Base-by-base conservation (phyloP, 1,140 invertebrate species). In the Pseudoatta argentina region DNA sequence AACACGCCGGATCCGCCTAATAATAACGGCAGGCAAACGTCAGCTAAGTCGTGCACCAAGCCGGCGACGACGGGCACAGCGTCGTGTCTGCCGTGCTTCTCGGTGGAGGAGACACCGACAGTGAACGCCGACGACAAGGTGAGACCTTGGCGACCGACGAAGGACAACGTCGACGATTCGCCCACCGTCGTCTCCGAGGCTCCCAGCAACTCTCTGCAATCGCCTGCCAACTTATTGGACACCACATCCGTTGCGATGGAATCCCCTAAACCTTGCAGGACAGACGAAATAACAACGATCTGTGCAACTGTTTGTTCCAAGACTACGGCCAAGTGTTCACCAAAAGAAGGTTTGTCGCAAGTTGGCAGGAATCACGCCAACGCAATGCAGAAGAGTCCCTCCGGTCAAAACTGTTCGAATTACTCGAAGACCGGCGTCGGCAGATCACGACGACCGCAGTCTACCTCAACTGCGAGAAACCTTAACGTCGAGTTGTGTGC, bases 61-160 rank as follows among this genome's bases (percentile, higher is more conserved):
- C 81, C 76, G 18, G 44, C 86, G 30, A 83, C 71, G 44, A 79
- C 77, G 4, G 73, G 83, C 8, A 73, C 89, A 18, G 44, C 82
- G 1, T 87, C 93, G 21, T 94, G 93, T 71, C 63, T 93, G 24
- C 92, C 92, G 18, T 92, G 93, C 77, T 94, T 93, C 83, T 82
- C 91, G 30, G 44, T 82, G 51, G 93, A 94, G 69, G 91, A 93
- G 64, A 72, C 78, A 48, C 7, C 91, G 7, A 30, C 30, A 39
- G n/a, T 59, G 14, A 18, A 24, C 39, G 30, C 69, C 72, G 91
- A 93, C 24, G 91, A 91, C 7, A 92, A 90, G 73, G n/a, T 83
- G 24, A 91, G 90, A 21, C 64, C 90, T 16, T 94, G 92, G 92
- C 88, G 88, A 61, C 59, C 83, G 12, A 92, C 78, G 18, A 93